Percentiles rank a stretch among this genome's conserved stretches.
Conservation (phyloP, 1,140 invertebrate species). For the Cataglyphis hispanica region DNA sequence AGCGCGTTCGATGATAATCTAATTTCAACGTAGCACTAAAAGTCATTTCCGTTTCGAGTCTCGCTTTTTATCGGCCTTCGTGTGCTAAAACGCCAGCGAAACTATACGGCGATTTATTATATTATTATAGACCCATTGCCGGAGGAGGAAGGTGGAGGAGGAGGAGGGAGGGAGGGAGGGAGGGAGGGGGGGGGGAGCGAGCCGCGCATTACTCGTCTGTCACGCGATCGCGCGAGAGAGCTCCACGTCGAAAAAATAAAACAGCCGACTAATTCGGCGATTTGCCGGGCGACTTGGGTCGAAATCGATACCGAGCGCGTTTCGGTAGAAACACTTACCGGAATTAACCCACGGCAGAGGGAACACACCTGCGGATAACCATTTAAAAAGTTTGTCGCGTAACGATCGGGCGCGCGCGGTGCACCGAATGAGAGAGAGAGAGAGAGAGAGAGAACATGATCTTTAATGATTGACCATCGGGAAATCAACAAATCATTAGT, state of each 20-base stretch:
- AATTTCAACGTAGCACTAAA: constrained; percentile 79
- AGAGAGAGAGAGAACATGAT: not conserved
- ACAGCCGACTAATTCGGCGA: constrained; percentile 79
- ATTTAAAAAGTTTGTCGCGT: constrained; percentile 43
- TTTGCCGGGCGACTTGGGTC: constrained; percentile 72
- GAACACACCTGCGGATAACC: constrained; percentile 58
- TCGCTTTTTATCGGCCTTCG: constrained; percentile 35
- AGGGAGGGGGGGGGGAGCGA: not conserved
- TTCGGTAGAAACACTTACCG: constrained; percentile 69
- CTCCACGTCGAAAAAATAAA: constrained; percentile 64
- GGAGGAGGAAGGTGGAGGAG: constrained; percentile 58
- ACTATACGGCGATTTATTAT: constrained; percentile 81
- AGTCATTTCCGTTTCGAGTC: constrained; percentile 76
- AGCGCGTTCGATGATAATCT: constrained; percentile 71
- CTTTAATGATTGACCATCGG: not conserved
- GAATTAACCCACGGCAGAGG: constrained; percentile 52
- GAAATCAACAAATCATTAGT: not conserved
- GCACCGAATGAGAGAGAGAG: not conserved
- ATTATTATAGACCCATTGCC: constrained; percentile 80
- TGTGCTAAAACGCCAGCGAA: constrained; percentile 52
- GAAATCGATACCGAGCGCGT: constrained; percentile 77
- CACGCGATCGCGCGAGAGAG: constrained; percentile 80
- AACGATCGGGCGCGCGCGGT: not conserved
- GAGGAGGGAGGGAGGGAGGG: not conserved
- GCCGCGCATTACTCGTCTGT: constrained; percentile 79